phyloP scores from a whole-genome alignment of 2,888 invertebrate species.

The Conchocele bisecta region DNA sequence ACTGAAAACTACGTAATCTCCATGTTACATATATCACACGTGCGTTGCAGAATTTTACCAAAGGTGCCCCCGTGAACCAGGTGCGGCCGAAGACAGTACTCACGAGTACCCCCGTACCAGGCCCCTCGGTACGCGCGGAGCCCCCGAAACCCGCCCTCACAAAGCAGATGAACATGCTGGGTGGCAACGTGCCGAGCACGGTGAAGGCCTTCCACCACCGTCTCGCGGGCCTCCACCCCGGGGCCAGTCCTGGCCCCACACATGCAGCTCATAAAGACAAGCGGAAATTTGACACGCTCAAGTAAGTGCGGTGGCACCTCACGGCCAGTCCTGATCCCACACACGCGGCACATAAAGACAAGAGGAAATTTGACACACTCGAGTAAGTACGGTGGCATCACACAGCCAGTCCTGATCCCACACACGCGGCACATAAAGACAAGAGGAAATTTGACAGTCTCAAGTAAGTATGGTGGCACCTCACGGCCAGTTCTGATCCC shows the following conservation, averaged over 20 bases:
- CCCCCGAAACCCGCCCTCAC: conserved; percentile 37
- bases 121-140: conserved; percentile 25
- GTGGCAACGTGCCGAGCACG: conserved; percentile 53
- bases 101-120: conserved; percentile 11
- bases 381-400: too few relatives aligned
- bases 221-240: conserved; percentile 41
- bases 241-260: conserved; percentile 49
- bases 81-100: conserved; percentile 34
- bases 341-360: too few relatives aligned
- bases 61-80: conserved; percentile 22
- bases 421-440: too few relatives aligned
- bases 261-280: conserved; percentile 73
- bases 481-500: too few relatives aligned
- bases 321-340: neutral
- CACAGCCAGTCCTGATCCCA: too few relatives aligned
- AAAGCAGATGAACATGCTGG: conserved; percentile 49
- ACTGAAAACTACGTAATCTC: too few relatives aligned
- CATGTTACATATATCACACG: too few relatives aligned
- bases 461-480: too few relatives aligned
- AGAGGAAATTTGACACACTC: too few relatives aligned
- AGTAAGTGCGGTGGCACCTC: conserved; percentile 19
- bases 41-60: conserved; percentile 39
- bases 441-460: too few relatives aligned
- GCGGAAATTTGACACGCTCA: conserved; percentile 46
- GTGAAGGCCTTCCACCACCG: conserved; percentile 78